Percentiles rank a stretch among this genome's conserved stretches.
Conservation (phyloP, 2,888 invertebrate genomes). For the Cataglyphis cursor region DNA sequence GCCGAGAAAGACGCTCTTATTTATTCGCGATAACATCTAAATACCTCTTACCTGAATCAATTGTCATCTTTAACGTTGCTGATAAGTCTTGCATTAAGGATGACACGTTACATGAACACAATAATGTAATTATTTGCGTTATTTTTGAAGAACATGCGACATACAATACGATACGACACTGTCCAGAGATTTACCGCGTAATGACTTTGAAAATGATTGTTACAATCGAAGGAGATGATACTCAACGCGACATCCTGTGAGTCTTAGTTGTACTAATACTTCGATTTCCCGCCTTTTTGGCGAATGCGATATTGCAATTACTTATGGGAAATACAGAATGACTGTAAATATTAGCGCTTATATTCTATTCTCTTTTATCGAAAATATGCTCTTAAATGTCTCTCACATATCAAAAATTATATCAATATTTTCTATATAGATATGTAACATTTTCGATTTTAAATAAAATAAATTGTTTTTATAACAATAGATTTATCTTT, state of each 20-base stretch:
- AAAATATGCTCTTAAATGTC: neutral
- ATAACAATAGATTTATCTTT: neutral
- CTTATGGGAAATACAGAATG: conserved; percentile 29
- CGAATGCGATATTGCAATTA: conserved; percentile 33
- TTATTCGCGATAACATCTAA: conserved; percentile 16
- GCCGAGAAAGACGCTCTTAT: neutral
- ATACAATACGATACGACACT: neutral
- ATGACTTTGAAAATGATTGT: neutral
- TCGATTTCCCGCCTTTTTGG: conserved; percentile 27
- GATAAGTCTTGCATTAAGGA: neutral
- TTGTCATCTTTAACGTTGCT: neutral
- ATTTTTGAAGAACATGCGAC: neutral
- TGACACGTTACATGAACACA: neutral
- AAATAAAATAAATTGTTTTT: neutral
- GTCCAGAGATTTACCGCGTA: neutral
- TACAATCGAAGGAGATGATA: neutral
- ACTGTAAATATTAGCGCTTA: conserved; percentile 10
- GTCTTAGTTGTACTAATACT: neutral
- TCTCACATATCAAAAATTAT: conserved; percentile 12
- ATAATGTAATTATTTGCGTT: neutral
- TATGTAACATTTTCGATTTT: neutral
- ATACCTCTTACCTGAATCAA: neutral
- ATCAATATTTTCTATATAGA: conserved; percentile 15
- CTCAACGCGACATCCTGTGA: conserved; percentile 1
- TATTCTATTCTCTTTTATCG: conserved; percentile 1